phyloP scores from a whole-genome alignment of 2,888 invertebrate genomes.

The Malthinus seriepunctatus region DNA sequence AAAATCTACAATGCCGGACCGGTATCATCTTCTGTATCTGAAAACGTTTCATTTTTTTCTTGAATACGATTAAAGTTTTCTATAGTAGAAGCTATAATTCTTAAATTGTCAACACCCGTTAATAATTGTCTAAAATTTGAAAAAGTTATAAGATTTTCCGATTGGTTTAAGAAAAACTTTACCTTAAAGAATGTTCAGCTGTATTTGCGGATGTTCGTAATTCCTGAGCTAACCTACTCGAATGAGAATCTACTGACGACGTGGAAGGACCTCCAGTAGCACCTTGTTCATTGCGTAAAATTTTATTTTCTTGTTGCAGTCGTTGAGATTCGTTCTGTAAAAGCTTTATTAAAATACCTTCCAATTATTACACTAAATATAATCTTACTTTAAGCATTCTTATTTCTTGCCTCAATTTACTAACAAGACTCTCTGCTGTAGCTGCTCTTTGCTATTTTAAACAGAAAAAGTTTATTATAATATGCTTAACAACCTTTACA shows the following conservation, averaged over 20 bases:
- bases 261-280: constrained; percentile 53
- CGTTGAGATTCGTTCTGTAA: constrained; percentile 57
- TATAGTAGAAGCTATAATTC: constrained; percentile 65
- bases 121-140: constrained; percentile 62
- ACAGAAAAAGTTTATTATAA: constrained; percentile 23
- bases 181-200: constrained; percentile 70
- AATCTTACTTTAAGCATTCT: constrained; percentile 66
- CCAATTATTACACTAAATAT: not conserved
- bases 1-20: constrained; percentile 55
- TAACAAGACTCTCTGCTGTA: constrained; percentile 65
- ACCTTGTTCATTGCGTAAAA: constrained; percentile 55
- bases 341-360: constrained; percentile 19
- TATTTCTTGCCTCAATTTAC: constrained; percentile 70
- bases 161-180: constrained; percentile 24
- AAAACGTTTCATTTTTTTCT: constrained; percentile 56
- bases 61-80: constrained; percentile 63
- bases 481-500: not conserved
- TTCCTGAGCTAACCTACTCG: constrained; percentile 63
- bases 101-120: constrained; percentile 67
- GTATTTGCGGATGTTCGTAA: constrained; percentile 65
- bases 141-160: constrained; percentile 14
- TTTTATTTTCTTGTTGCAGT: constrained; percentile 59
- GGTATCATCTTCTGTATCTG: constrained; percentile 56
- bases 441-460: constrained; percentile 64
- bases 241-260: constrained; percentile 43